Conservation (phyloP, 2,113 vertebrate genomes). For the Callipepla californica region DNA sequence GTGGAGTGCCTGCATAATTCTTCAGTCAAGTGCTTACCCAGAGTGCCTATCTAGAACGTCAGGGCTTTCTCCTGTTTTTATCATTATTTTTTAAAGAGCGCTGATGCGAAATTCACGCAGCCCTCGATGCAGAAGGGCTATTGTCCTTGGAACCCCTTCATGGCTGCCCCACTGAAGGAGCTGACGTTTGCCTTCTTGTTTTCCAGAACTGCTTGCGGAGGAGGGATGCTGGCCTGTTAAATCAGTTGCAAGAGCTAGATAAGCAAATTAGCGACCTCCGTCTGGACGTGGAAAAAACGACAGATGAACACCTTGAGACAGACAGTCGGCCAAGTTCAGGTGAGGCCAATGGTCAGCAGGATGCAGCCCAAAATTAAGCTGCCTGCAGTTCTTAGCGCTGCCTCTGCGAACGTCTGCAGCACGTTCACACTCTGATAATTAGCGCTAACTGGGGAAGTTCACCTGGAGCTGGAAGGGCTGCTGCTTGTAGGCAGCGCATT, state of each 20-base stretch:
- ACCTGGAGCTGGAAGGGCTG: background rate
- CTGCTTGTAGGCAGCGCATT: background rate
- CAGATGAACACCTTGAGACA: constrained; percentile 86
- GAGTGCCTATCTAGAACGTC: background rate
- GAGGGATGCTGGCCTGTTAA: constrained; percentile 89
- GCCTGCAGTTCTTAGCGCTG: background rate
- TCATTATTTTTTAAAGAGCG: background rate
- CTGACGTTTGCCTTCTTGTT: constrained; percentile 26
- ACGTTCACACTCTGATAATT: background rate
- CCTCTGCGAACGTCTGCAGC: background rate
- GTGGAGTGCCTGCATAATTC: background rate
- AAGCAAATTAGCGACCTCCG: constrained; percentile 92
- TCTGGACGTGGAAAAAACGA: constrained; percentile 86
- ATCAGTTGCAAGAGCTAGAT: constrained; percentile 92
- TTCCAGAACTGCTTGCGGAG: constrained; percentile 90
- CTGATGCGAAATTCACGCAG: background rate
- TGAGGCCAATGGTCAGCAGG: constrained; percentile 45
- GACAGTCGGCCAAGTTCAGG: constrained; percentile 97
- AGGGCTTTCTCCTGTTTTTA: background rate
- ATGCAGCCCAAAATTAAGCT: background rate
- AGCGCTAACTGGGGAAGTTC: background rate
- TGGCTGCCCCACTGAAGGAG: background rate
- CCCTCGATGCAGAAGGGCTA: background rate
- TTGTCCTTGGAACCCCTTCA: background rate
- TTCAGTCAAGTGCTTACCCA: background rate